A percentile compares a stretch with the other conserved stretches of the same genome.
Evolutionary conservation across 2,113 vertebrate genomes (phyloP).

Genomic region (Rostratula benghalensis): DNA sequence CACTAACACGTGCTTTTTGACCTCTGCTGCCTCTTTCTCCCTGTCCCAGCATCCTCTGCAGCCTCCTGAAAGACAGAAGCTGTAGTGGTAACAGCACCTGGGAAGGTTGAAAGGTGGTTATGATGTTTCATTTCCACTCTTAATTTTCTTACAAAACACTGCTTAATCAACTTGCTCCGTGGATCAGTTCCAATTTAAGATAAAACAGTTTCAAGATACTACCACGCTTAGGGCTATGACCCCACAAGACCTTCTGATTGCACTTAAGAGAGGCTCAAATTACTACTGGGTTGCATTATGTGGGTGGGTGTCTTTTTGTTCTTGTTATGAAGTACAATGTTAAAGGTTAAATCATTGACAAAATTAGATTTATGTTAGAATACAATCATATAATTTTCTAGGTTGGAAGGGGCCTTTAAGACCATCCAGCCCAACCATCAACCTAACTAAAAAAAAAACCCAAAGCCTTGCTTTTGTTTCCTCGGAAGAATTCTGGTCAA

Average conservation of each 20-base stretch:
- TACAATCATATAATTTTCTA: too few relatives aligned
- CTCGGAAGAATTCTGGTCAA: not conserved
- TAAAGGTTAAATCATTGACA: not conserved
- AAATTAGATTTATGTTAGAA: not conserved
- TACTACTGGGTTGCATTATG: fast-evolving
- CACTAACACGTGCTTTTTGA: not conserved
- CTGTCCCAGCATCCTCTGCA: not conserved
- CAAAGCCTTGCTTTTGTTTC: not conserved
- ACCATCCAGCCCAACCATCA: too few relatives aligned
- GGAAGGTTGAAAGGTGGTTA: not conserved
- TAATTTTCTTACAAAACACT: not conserved
- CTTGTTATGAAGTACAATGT: not conserved
- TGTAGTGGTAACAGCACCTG: not conserved
- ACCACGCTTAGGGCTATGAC: fast-evolving
- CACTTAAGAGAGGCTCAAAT: not conserved
- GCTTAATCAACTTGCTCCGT: not conserved
- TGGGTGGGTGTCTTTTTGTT: not conserved
- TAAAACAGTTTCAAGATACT: not conserved
- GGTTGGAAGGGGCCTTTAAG: too few relatives aligned
- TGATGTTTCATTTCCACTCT: not conserved
- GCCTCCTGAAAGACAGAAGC: not conserved
- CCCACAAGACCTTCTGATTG: not conserved
- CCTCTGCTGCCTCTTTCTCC: fast-evolving
- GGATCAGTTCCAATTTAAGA: not conserved
- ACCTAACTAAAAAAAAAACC: too few relatives aligned